These are phyloP conservation scores for Spinus pinus DNA, from an alignment of 2,797 vertebrate genomes.

Conservation along the genomic window DNA sequence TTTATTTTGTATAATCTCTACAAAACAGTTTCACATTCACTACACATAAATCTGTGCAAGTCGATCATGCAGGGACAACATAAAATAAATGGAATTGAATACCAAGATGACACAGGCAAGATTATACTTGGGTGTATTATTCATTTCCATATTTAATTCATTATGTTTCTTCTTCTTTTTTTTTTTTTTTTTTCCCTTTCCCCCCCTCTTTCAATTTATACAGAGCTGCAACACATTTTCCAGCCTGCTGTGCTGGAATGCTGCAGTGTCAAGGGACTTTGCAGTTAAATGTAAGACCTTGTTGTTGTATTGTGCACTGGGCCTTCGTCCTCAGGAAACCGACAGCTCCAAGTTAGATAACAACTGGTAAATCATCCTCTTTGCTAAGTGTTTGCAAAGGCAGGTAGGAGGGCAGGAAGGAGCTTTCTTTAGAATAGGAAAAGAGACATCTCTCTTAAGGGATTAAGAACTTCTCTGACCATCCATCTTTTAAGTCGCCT, in stretches of 20 bases:
- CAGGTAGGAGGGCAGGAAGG: conserved; percentile 8
- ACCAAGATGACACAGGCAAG: conserved; percentile 20
- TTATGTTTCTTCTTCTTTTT: neutral
- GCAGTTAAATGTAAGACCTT: conserved; percentile 53
- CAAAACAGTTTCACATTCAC: conserved; percentile 1
- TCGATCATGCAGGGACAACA: neutral
- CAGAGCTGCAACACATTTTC: conserved; percentile 44
- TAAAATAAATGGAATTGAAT: conserved; percentile 39
- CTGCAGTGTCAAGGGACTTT: conserved; percentile 48
- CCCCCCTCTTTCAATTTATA: neutral
- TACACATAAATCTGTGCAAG: neutral
- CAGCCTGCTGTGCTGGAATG: conserved; percentile 60
- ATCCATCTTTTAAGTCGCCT: neutral
- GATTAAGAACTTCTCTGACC: conserved; percentile 16
- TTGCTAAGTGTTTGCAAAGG: conserved; percentile 6
- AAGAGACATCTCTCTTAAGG: neutral
- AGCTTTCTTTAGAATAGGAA: neutral
- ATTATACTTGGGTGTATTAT: conserved; percentile 49
- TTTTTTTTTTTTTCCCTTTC: accelerated
- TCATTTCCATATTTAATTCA: conserved; percentile 66
- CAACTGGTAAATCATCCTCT: conserved; percentile 52
- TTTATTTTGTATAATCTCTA: neutral
- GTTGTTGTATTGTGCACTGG: conserved; percentile 41
- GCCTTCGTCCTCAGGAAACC: conserved; percentile 61
- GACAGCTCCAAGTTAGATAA: conserved; percentile 56